These are phyloP conservation scores for Chaunax sp. DNA, from an alignment of 2,797 vertebrate species.

Conservation along the genomic window DNA sequence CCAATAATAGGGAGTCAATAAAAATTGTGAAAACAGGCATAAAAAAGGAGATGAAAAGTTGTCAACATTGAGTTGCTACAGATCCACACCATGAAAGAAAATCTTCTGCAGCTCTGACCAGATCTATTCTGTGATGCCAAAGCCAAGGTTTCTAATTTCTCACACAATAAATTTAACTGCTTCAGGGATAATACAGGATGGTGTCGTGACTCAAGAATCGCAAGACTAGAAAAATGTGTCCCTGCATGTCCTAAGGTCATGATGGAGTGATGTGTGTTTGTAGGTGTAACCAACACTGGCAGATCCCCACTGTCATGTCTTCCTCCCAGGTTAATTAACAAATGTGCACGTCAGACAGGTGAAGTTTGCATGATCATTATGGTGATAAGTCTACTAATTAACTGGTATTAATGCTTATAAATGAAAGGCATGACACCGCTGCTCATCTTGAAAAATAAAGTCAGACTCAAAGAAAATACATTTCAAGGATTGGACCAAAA, in stretches of 20 bases:
- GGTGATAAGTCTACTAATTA: background rate
- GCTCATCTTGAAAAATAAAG: slow-evolving; percentile 13
- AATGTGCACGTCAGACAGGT: background rate
- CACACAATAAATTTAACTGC: background rate
- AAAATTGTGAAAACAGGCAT: too few relatives aligned
- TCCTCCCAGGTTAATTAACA: background rate
- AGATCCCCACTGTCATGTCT: background rate
- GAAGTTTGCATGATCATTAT: background rate
- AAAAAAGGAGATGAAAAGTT: background rate
- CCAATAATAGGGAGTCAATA: too few relatives aligned
- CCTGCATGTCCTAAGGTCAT: background rate
- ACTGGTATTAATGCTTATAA: background rate
- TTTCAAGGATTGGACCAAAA: slow-evolving; percentile 1
- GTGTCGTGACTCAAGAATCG: background rate
- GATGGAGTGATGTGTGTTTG: background rate
- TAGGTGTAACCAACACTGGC: slow-evolving; percentile 1
- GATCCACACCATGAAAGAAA: background rate
- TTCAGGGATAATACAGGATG: background rate
- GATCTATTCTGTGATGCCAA: background rate
- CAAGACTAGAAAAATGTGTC: background rate
- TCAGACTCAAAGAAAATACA: background rate
- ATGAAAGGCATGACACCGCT: background rate
- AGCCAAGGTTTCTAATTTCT: background rate
- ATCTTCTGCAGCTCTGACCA: too few relatives aligned
- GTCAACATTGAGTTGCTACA: background rate